Conservation (phyloP, 1,140 invertebrate genomes). For the Procambarus clarkii region DNA sequence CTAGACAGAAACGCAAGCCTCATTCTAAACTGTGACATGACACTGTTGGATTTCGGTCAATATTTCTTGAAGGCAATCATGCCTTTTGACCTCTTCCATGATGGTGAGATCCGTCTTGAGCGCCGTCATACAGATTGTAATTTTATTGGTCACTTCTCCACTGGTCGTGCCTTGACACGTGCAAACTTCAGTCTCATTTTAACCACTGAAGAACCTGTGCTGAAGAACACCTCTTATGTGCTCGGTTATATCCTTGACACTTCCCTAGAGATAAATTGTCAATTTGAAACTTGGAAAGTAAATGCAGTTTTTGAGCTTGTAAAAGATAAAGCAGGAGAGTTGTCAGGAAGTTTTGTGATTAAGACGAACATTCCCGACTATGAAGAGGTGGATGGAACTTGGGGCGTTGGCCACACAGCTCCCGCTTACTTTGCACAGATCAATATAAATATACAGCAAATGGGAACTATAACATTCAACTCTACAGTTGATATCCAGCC, state of each 20-base stretch:
- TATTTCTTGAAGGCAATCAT: not conserved
- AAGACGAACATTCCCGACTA: constrained; percentile 40
- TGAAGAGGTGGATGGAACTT: constrained; percentile 26
- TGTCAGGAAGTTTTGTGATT: constrained; percentile 14
- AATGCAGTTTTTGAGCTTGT: not conserved
- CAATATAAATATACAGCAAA: constrained; percentile 14
- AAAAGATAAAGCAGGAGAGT: not conserved
- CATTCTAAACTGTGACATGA: not conserved
- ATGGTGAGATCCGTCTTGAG: constrained; percentile 9
- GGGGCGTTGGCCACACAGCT: constrained; percentile 5
- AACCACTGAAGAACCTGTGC: not conserved
- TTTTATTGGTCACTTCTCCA: not conserved
- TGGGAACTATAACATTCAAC: not conserved
- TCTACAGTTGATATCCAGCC: constrained; percentile 20
- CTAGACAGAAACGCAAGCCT: not conserved
- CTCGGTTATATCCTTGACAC: constrained; percentile 10
- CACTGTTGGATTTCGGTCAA: constrained; percentile 18
- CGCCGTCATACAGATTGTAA: not conserved
- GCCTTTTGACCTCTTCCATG: not conserved
- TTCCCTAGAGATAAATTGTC: constrained; percentile 19
- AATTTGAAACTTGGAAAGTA: constrained; percentile 15
- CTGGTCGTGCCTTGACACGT: not conserved
- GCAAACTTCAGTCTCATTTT: not conserved
- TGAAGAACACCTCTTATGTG: constrained; percentile 8
- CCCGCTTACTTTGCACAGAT: not conserved